Conservation (phyloP, 1,140 invertebrate genomes). For the Micrasema longulum region DNA sequence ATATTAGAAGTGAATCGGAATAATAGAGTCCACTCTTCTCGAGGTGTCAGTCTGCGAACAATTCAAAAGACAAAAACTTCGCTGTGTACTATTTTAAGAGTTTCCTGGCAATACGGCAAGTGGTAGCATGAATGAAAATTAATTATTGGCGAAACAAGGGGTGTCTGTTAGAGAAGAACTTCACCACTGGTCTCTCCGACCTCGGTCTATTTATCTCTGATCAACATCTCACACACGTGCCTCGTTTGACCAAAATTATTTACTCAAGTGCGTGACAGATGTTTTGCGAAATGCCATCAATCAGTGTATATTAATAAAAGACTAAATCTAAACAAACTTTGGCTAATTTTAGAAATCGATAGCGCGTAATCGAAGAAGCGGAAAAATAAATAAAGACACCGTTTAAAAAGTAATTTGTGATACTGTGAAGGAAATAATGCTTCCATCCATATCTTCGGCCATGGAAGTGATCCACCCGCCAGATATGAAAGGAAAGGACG, state of each 20-base stretch:
- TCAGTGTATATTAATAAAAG: too few relatives aligned
- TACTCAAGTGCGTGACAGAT: conserved; percentile 5
- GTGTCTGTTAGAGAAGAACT: conserved; percentile 10
- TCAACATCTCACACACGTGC: neutral
- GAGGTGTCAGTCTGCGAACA: conserved; percentile 44
- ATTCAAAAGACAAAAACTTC: conserved; percentile 41
- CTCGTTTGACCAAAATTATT: conserved; percentile 8
- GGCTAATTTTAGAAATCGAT: too few relatives aligned
- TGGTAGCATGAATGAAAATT: conserved; percentile 37
- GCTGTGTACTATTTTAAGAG: conserved; percentile 40
- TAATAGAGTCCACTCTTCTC: conserved; percentile 46
- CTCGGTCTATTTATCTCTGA: conserved; percentile 8
- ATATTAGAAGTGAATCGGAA: conserved; percentile 42
- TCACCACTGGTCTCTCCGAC: neutral
- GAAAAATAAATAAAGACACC: too few relatives aligned
- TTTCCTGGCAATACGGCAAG: conserved; percentile 22
- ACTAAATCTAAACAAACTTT: too few relatives aligned
- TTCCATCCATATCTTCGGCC: conserved; percentile 7
- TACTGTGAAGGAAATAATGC: neutral
- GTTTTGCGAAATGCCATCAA: neutral
- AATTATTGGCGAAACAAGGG: conserved; percentile 37
- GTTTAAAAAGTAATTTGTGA: too few relatives aligned
- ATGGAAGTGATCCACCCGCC: conserved; percentile 1
- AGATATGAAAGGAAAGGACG: conserved; percentile 15
- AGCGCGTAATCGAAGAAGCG: too few relatives aligned